Conservation (phyloP, 2,797 vertebrate genomes). For the Naso thynnoides region DNA sequence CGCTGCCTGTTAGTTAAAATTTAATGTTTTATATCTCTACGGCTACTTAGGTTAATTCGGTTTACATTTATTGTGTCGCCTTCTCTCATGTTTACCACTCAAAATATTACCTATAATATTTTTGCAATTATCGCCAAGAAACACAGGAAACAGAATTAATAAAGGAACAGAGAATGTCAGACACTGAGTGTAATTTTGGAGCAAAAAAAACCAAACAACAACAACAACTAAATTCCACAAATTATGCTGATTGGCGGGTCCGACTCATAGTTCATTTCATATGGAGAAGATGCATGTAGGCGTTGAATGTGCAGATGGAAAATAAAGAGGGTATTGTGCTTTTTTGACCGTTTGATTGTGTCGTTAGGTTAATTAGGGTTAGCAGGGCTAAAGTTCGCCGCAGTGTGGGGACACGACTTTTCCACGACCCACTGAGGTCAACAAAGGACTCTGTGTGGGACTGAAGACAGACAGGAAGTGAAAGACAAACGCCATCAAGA, state of each 20-base stretch:
- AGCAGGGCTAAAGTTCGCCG: conserved; percentile 51
- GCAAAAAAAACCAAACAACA: too few species aligned
- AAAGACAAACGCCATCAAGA: neutral
- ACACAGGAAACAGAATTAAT: neutral
- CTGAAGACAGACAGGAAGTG: conserved; percentile 24
- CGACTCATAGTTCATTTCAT: conserved; percentile 31
- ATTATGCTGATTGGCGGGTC: conserved; percentile 10
- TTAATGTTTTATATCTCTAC: too few species aligned
- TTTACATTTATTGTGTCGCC: neutral
- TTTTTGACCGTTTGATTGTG: conserved; percentile 57
- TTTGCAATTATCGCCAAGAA: too few species aligned
- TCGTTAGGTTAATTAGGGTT: conserved; percentile 46
- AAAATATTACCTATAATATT: too few species aligned
- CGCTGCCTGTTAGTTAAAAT: too few species aligned
- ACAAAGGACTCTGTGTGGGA: conserved; percentile 66
- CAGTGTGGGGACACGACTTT: conserved; percentile 30
- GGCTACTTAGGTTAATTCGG: too few species aligned
- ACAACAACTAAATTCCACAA: conserved; percentile 16
- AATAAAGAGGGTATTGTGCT: conserved; percentile 74
- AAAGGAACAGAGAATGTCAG: neutral
- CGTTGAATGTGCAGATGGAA: conserved; percentile 31
- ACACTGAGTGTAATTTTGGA: conserved; percentile 11
- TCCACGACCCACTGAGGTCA: conserved; percentile 54
- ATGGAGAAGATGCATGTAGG: conserved; percentile 13
- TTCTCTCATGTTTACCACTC: neutral